These are phyloP conservation scores for Phengaris arion DNA, from an alignment of 2,888 invertebrate species.

Conservation along the genomic window DNA sequence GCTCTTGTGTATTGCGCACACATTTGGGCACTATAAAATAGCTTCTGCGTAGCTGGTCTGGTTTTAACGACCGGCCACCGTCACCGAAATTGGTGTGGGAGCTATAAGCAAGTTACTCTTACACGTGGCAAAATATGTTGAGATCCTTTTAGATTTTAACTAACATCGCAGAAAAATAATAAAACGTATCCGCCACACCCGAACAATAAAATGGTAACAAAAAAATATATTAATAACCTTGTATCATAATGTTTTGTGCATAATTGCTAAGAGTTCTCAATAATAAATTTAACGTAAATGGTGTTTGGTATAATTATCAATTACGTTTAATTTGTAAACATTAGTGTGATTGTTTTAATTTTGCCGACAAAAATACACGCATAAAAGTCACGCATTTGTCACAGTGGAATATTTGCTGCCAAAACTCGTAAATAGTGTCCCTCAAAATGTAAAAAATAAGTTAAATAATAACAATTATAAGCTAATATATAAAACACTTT, in stretches of 20 bases:
- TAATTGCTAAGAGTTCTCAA: constrained; percentile 25
- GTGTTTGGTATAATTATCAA: constrained; percentile 17
- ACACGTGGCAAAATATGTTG: not conserved
- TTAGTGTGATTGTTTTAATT: constrained; percentile 16
- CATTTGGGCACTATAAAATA: too few species aligned
- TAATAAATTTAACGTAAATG: constrained; percentile 7
- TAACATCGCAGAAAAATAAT: not conserved
- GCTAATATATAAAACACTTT: too few species aligned
- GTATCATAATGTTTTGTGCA: constrained; percentile 15
- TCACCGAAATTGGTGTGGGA: too few species aligned
- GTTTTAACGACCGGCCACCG: too few species aligned
- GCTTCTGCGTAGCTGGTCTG: too few species aligned
- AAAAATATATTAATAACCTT: constrained; percentile 11
- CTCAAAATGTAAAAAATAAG: too few species aligned
- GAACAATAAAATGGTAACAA: not conserved
- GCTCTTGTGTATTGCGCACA: too few species aligned
- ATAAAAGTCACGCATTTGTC: not conserved
- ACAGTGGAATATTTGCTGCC: too few species aligned
- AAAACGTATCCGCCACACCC: constrained; percentile 17
- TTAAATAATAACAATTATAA: too few species aligned
- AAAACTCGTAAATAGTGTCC: too few species aligned
- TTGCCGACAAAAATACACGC: not conserved
- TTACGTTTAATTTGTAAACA: constrained; percentile 21
- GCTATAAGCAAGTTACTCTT: not conserved
- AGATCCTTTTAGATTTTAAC: not conserved